Percentiles rank a stretch among this genome's conserved stretches.
These are phyloP conservation scores for Medauroidea extradentata DNA, from an alignment of 1,140 invertebrate genomes.

Conservation along the genomic window DNA sequence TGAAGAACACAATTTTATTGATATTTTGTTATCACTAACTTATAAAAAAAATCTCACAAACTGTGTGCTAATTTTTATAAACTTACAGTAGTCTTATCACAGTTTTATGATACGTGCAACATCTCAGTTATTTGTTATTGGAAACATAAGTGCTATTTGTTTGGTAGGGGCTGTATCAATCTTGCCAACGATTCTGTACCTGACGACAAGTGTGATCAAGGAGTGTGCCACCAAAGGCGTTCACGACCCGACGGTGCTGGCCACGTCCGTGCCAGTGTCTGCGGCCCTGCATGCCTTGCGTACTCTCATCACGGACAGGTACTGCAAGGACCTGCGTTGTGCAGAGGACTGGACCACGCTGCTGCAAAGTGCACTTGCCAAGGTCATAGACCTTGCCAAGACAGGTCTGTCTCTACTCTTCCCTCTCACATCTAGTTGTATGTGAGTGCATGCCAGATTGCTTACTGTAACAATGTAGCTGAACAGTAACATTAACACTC, in stretches of 20 bases:
- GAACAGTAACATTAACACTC: neutral
- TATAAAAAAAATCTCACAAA: too few relatives aligned
- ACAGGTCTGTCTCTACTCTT: conserved; percentile 50
- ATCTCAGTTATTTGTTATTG: too few relatives aligned
- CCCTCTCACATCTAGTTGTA: neutral
- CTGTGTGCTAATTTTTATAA: too few relatives aligned
- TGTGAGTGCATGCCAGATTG: too few relatives aligned
- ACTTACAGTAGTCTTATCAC: too few relatives aligned
- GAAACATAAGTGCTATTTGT: too few relatives aligned
- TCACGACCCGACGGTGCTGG: conserved; percentile 51
- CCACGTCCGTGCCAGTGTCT: conserved; percentile 55
- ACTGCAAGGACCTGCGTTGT: conserved; percentile 56
- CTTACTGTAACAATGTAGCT: too few relatives aligned
- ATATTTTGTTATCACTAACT: too few relatives aligned
- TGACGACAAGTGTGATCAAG: conserved; percentile 83
- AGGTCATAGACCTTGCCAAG: conserved; percentile 85
- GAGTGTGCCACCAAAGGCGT: conserved; percentile 64
- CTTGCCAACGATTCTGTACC: conserved; percentile 86
- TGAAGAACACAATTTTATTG: too few relatives aligned
- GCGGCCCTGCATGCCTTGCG: conserved; percentile 67
- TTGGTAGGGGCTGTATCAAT: conserved; percentile 82
- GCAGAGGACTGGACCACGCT: conserved; percentile 67
- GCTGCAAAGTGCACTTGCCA: conserved; percentile 80
- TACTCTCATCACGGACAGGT: conserved; percentile 59
- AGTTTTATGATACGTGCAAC: too few relatives aligned